These are phyloP conservation scores for Petrophora chlorosata DNA, from an alignment of 2,888 invertebrate genomes.

Conservation along the genomic window DNA sequence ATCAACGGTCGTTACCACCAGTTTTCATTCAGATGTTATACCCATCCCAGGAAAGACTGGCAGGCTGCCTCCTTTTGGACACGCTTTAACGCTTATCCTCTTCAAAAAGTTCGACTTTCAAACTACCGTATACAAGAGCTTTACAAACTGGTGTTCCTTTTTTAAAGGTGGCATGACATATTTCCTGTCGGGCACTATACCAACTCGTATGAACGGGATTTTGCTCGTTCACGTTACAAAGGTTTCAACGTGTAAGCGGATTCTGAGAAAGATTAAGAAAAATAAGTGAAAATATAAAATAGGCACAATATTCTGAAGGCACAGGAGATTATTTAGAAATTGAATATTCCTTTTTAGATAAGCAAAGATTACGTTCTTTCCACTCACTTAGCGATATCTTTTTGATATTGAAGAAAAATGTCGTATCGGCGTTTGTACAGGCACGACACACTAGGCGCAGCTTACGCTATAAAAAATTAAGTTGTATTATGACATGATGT, in stretches of 20 bases:
- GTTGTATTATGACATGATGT: too few species aligned
- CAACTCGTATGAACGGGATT: constrained; percentile 48
- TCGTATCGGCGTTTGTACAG: constrained; percentile 15
- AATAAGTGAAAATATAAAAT: constrained; percentile 53
- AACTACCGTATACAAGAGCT: too few species aligned
- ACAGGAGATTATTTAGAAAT: constrained; percentile 45
- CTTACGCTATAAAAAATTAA: not conserved
- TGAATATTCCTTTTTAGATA: constrained; percentile 43
- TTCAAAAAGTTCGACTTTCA: too few species aligned
- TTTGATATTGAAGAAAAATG: constrained; percentile 17
- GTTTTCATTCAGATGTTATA: too few species aligned
- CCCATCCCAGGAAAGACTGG: too few species aligned
- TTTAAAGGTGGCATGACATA: not conserved
- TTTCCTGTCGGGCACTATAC: constrained; percentile 4
- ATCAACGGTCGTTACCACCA: too few species aligned
- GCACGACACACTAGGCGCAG: too few species aligned
- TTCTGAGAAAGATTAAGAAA: constrained; percentile 61
- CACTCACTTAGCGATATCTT: constrained; percentile 27
- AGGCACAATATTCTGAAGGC: constrained; percentile 44
- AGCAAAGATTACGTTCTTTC: constrained; percentile 43
- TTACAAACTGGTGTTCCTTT: too few species aligned
- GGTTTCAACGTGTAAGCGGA: constrained; percentile 60
- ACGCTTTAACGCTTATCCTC: too few species aligned
- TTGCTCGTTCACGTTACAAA: constrained; percentile 57
- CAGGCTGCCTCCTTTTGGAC: too few species aligned